A percentile compares a stretch with the other conserved stretches of the same genome.
These are phyloP conservation scores for Agrochola circellaris DNA, from an alignment of 2,888 invertebrate species.

Conservation along the genomic window DNA sequence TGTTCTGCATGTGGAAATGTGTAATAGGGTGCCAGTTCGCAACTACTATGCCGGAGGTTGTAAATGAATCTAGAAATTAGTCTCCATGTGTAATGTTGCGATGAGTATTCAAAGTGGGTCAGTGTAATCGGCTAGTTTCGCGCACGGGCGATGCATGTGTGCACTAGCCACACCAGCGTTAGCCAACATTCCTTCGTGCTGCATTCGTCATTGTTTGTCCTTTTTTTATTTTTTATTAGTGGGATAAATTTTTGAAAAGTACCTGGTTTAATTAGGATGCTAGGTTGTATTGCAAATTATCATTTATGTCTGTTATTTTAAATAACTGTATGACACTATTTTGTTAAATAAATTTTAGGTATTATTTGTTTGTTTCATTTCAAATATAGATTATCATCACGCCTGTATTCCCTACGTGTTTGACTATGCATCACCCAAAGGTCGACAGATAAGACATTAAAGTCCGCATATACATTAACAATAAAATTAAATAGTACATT, in stretches of 20 bases:
- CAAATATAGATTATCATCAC: conserved; percentile 5
- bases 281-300: conserved; percentile 90
- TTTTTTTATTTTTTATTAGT: conserved; percentile 77
- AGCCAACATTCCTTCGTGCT: conserved; percentile 90
- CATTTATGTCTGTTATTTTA: conserved; percentile 90
- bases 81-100: conserved; percentile 62
- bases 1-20: conserved; percentile 51
- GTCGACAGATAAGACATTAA: not conserved
- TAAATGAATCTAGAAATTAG: conserved; percentile 65
- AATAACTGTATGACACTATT: conserved; percentile 91
- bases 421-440: not conserved
- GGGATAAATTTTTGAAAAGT: conserved; percentile 89
- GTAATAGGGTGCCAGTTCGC: conserved; percentile 62
- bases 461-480: not conserved
- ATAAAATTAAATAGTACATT: not conserved
- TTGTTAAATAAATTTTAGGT: conserved; percentile 91
- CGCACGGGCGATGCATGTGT: conserved; percentile 52
- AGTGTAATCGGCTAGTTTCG: conserved; percentile 68
- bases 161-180: conserved; percentile 74
- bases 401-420: not conserved
- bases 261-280: conserved; percentile 91
- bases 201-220: conserved; percentile 87
- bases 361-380: conserved; percentile 82
- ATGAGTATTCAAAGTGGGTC: conserved; percentile 68
- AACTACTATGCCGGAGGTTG: conserved; percentile 60